Conservation (phyloP, 2,113 vertebrate species). For the Struthio camelus region DNA sequence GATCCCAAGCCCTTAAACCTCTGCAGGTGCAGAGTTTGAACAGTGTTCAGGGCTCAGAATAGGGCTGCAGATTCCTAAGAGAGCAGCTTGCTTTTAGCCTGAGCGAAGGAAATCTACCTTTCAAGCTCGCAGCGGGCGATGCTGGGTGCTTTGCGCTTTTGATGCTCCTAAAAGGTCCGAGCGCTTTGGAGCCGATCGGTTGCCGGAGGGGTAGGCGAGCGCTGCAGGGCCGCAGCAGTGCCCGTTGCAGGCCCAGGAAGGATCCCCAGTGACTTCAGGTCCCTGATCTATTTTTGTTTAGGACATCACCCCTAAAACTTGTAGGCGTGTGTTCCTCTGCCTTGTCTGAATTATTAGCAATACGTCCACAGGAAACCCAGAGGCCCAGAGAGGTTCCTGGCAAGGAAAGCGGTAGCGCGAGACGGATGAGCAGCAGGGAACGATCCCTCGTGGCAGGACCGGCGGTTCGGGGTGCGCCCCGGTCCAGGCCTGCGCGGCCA, state of each 20-base stretch:
- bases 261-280: not conserved
- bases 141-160: not conserved
- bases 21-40: accelerated
- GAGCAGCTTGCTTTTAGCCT: not conserved
- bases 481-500: accelerated
- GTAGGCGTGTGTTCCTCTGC: not conserved
- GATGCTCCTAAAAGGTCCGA: not conserved
- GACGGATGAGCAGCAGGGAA: not conserved
- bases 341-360: not conserved
- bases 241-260: accelerated
- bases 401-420: not conserved
- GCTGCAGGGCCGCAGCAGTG: accelerated
- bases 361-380: not conserved
- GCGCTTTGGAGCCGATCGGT: not conserved
- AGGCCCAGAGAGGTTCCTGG: not conserved
- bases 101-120: not conserved
- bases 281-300: accelerated
- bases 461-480: not conserved
- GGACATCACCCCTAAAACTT: accelerated
- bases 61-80: not conserved
- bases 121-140: accelerated
- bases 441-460: accelerated
- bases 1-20: accelerated
- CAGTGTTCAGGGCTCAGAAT: too few species aligned
- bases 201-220: not conserved